Base-by-base conservation (phyloP, 2,888 invertebrate genomes). In the Cosmia pyralina region DNA sequence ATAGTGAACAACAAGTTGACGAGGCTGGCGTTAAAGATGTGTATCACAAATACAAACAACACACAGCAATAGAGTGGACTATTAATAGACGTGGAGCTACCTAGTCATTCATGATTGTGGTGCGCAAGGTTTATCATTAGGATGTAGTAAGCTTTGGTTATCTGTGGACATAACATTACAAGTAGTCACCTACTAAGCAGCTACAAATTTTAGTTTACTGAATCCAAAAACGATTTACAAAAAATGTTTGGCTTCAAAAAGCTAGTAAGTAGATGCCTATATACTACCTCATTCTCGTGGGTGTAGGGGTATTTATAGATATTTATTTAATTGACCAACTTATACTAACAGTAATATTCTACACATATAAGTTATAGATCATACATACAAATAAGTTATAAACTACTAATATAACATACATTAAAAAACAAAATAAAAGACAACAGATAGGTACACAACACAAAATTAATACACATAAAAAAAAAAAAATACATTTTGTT, bases 21-120 rank as follows among this genome's bases (percentile, higher is more conserved):
- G 52, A 59, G 28, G 38, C n/a, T 59, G 28, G 13, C 74, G 28
- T 38, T 13, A 50, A 0, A 15, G 41, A 28, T 38, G 46, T 11
- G 13, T 66, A 28, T 28, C 38, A 28, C 73, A 48, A 46, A 28
- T 11, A 59, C 59, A 59, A 64, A 72, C 63, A 57, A 10, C 34
- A 57, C 34, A 28, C 50, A 46, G 44, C 73, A 67, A 73, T 15
- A 67, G 17, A 58, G 52, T 19, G 13, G 6, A 44, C 58, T 66
- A 65, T 46, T 66, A 22, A 44, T 73, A 74, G 22, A 38, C 7
- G 52, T 4, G 58, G 13, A 57, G 34, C 3, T 28, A 28, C 28
- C 28, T 19, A 46, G 44, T 59, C 72, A 73, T 73, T 74, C 44
- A 73, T 46, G 38, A 46, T n/a, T 22, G 52, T 38, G 7, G 3